These are phyloP conservation scores for Grantiella picta DNA, from an alignment of 2,113 vertebrate genomes.

Conservation along the genomic window DNA sequence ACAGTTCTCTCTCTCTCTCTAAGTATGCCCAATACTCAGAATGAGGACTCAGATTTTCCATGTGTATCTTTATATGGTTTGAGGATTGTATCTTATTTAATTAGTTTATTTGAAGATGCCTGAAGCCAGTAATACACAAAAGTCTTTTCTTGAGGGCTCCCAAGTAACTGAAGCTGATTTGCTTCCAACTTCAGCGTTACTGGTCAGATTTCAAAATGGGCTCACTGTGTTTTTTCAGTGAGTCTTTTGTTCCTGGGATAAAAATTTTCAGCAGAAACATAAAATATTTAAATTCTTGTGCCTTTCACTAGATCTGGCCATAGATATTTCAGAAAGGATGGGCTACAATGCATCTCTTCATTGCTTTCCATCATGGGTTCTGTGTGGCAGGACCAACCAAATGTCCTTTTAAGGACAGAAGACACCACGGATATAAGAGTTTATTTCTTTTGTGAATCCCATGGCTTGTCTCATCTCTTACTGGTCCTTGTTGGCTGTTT, in stretches of 20 bases:
- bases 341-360: background rate
- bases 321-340: background rate
- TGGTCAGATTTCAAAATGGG: background rate
- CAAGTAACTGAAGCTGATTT: background rate
- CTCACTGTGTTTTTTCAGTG: background rate
- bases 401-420: background rate
- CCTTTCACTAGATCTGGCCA: background rate
- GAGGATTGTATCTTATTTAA: background rate
- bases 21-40: background rate
- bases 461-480: background rate
- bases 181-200: background rate
- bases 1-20: background rate
- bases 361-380: background rate
- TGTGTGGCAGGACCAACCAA: background rate
- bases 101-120: background rate
- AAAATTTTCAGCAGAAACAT: background rate
- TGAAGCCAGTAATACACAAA: background rate
- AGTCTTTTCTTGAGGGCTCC: background rate
- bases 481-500: background rate
- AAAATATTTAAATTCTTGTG: background rate
- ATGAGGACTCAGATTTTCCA: background rate
- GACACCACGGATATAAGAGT: background rate
- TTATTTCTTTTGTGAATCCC: background rate
- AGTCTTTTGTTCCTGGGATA: background rate
- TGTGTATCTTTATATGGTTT: background rate